phyloP scores from a whole-genome alignment of 2,888 invertebrate species.

The Pseudococcus jackbeardsleyi region DNA sequence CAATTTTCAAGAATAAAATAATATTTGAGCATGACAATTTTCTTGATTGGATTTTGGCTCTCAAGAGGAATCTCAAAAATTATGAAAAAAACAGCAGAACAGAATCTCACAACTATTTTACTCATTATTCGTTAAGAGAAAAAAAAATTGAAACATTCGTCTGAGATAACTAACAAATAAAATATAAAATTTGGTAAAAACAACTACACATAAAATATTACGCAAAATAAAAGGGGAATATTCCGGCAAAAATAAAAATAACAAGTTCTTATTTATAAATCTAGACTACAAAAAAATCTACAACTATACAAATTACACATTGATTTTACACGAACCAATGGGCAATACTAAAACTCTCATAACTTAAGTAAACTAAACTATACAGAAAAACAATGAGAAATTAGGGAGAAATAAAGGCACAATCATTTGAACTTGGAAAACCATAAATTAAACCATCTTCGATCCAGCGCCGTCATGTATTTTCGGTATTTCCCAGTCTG shows the following conservation, averaged over 20 bases:
- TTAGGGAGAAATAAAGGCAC: slow-evolving; percentile 9
- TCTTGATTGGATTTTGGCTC: too few species aligned
- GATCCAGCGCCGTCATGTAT: not conserved
- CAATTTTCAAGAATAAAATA: too few species aligned
- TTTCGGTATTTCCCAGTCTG: slow-evolving; percentile 35
- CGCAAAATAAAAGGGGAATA: not conserved
- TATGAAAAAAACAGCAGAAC: not conserved
- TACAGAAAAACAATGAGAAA: not conserved
- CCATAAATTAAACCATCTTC: not conserved
- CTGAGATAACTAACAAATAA: slow-evolving; percentile 40
- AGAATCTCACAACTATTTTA: not conserved
- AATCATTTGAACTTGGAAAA: not conserved
- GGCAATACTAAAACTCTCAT: slow-evolving; percentile 2
- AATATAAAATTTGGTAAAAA: slow-evolving; percentile 54
- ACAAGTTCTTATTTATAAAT: not conserved
- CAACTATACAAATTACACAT: not conserved
- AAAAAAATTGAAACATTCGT: slow-evolving; percentile 15
- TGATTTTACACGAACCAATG: not conserved
- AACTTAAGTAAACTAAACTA: not conserved
- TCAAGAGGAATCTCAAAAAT: not conserved
- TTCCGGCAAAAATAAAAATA: slow-evolving; percentile 10
- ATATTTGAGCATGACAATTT: too few species aligned
- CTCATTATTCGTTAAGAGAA: not conserved
- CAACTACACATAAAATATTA: slow-evolving; percentile 39
- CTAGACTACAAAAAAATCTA: not conserved